Evolutionary conservation across 2,113 vertebrate species (phyloP).

Genomic region (Phaethornis superciliosus): DNA sequence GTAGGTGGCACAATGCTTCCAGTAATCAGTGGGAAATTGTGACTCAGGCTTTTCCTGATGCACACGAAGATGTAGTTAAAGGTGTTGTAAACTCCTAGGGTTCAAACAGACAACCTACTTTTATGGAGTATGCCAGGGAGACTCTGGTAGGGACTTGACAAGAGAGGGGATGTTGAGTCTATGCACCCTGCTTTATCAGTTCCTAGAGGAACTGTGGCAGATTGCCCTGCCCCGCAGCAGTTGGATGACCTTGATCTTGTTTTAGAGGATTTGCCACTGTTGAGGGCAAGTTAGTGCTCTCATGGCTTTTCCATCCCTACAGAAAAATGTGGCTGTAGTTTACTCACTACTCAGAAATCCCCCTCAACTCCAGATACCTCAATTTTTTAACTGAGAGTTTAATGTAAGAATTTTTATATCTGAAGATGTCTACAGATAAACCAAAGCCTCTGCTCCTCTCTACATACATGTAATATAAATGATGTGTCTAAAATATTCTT

Average conservation of each 20-base stretch:
- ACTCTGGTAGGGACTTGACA: background rate
- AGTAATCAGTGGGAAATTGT: background rate
- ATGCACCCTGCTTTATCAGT: background rate
- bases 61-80: background rate
- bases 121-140: background rate
- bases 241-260: background rate
- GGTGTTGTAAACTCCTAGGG: background rate
- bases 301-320: background rate
- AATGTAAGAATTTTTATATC: background rate
- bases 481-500: background rate
- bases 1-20: conserved; percentile 64
- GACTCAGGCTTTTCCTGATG: background rate
- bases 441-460: background rate
- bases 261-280: background rate
- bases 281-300: rapidly evolving
- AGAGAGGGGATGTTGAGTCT: background rate
- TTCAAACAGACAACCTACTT: background rate
- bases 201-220: background rate
- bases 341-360: background rate
- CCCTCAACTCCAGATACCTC: background rate
- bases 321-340: background rate
- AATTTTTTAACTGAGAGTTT: background rate
- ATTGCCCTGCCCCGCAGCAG: background rate
- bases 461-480: background rate
- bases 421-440: background rate